Evolutionary conservation across 2,888 invertebrate species (phyloP).

Genomic region (Linnaemya tessellans): DNA sequence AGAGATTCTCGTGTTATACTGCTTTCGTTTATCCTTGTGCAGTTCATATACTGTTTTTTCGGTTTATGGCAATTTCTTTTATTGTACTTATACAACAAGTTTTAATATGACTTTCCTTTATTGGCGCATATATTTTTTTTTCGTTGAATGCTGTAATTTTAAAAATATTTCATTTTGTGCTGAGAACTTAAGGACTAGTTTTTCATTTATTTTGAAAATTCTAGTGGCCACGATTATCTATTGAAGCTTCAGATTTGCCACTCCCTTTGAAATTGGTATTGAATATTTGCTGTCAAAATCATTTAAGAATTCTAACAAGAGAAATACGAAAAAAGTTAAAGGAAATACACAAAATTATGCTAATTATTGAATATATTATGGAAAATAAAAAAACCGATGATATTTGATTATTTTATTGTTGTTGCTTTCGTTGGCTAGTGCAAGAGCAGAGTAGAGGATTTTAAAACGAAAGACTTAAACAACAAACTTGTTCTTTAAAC

Average conservation of each 20-base stretch:
- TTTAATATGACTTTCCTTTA: conserved; percentile 14
- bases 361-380: conserved; percentile 47
- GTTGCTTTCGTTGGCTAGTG: neutral
- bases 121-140: neutral
- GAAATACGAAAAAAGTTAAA: conserved; percentile 6
- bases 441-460: conserved; percentile 17
- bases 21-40: conserved; percentile 35
- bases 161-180: neutral
- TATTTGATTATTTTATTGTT: conserved; percentile 15
- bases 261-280: conserved; percentile 45
- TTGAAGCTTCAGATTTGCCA: conserved; percentile 25
- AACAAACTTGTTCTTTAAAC: conserved; percentile 63
- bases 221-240: neutral
- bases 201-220: neutral
- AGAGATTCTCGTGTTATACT: neutral
- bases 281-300: conserved; percentile 19
- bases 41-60: neutral
- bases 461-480: conserved; percentile 65
- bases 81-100: conserved; percentile 27
- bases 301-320: conserved; percentile 13
- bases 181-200: neutral
- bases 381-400: neutral
- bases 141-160: neutral
- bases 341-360: conserved; percentile 48
- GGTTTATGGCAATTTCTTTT: conserved; percentile 23